These are phyloP conservation scores for Cheirogaleus medius DNA, from an alignment of 2,113 vertebrate species.

Conservation along the genomic window DNA sequence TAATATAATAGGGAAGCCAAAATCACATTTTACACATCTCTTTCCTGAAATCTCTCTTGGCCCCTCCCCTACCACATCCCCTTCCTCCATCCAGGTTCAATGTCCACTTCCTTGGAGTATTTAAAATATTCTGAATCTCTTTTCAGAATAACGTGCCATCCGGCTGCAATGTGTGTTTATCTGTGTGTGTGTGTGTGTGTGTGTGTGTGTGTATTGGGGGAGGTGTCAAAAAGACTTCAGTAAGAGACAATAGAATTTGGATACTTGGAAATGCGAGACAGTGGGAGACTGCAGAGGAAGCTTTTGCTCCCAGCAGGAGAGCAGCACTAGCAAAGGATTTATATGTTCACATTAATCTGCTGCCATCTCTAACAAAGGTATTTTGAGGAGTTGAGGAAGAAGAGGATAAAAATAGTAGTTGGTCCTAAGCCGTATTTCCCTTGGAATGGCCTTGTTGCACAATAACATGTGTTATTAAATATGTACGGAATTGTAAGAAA, in stretches of 20 bases:
- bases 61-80: background rate
- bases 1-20: background rate
- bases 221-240: background rate
- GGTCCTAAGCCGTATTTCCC: background rate
- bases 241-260: background rate
- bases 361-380: background rate
- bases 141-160: background rate
- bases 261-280: background rate
- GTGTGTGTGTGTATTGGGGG: background rate
- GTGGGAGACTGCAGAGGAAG: background rate
- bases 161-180: too few relatives aligned
- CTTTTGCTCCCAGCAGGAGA: background rate
- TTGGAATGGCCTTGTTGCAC: background rate
- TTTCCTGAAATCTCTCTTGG: background rate
- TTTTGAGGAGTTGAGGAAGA: background rate
- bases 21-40: background rate
- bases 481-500: background rate
- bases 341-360: background rate
- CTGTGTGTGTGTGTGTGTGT: background rate
- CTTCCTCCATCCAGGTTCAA: background rate
- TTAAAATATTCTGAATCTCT: background rate
- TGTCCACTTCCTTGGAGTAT: background rate
- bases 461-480: background rate
- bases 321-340: background rate
- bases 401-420: background rate